These are phyloP conservation scores for Zonitis immaculata DNA, from an alignment of 2,888 invertebrate species.

Conservation along the genomic window DNA sequence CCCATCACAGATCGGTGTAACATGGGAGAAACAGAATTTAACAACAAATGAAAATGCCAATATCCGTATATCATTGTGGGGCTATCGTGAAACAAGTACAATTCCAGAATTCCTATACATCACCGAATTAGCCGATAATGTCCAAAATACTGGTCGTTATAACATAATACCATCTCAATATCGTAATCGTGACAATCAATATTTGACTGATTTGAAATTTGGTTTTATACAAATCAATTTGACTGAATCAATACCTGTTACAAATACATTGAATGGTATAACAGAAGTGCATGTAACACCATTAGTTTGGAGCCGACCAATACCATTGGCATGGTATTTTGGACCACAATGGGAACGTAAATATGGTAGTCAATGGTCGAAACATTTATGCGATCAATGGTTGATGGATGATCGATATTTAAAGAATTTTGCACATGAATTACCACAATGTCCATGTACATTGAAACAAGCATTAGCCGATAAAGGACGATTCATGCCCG, in stretches of 20 bases:
- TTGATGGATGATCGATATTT: constrained; percentile 73
- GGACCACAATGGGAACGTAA: constrained; percentile 79
- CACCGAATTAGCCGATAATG: constrained; percentile 61
- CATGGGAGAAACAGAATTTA: constrained; percentile 82
- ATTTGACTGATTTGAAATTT: constrained; percentile 71
- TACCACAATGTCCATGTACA: constrained; percentile 87
- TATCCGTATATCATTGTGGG: constrained; percentile 81
- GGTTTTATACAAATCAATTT: constrained; percentile 85
- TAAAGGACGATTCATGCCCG: constrained; percentile 88
- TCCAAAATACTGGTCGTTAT: constrained; percentile 57
- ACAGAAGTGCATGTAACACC: constrained; percentile 37
- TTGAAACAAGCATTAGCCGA: constrained; percentile 86
- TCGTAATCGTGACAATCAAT: constrained; percentile 62
- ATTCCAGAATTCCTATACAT: constrained; percentile 78
- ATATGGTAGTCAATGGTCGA: constrained; percentile 79
- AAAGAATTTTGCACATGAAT: constrained; percentile 80
- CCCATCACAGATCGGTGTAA: constrained; percentile 70
- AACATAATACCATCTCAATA: constrained; percentile 70
- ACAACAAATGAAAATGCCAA: constrained; percentile 73
- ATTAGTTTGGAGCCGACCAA: constrained; percentile 84
- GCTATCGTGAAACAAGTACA: constrained; percentile 81
- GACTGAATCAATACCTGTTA: constrained; percentile 59
- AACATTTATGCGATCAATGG: constrained; percentile 85
- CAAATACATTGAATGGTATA: constrained; percentile 43
- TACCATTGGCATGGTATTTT: constrained; percentile 92